phyloP scores from a whole-genome alignment of 2,797 vertebrate genomes.

The Silurus aristotelis region DNA sequence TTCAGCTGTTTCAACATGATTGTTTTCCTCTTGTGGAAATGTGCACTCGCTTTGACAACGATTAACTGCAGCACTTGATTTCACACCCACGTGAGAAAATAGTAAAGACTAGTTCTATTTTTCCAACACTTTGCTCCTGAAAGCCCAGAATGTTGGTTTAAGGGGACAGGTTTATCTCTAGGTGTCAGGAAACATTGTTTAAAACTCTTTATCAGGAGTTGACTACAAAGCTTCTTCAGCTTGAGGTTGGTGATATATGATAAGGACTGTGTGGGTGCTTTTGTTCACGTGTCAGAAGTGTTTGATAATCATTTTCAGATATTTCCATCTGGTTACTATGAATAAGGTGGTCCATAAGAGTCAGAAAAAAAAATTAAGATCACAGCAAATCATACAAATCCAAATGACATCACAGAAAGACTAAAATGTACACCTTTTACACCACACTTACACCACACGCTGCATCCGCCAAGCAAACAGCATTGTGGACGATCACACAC shows the following conservation, averaged over 20 bases:
- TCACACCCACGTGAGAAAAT: constrained; percentile 16
- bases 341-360: not conserved
- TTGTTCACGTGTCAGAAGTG: constrained; percentile 29
- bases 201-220: not conserved
- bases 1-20: constrained; percentile 3
- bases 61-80: constrained; percentile 15
- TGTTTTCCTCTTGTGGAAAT: not conserved
- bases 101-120: constrained; percentile 13
- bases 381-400: not conserved
- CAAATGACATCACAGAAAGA: not conserved
- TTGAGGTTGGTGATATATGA: not conserved
- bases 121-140: not conserved
- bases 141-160: constrained; percentile 27
- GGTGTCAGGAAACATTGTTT: constrained; percentile 10
- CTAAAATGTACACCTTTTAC: too few relatives aligned
- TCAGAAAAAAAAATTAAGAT: not conserved
- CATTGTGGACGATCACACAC: too few relatives aligned
- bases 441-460: too few relatives aligned
- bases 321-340: constrained; percentile 16
- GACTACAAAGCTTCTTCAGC: constrained; percentile 9
- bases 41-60: not conserved
- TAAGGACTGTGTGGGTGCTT: constrained; percentile 30
- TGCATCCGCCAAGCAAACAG: too few relatives aligned
- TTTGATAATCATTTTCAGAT: constrained; percentile 25
- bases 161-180: constrained; percentile 20